phyloP scores from a whole-genome alignment of 2,113 vertebrate species.

The Paraplagusia blochii region DNA sequence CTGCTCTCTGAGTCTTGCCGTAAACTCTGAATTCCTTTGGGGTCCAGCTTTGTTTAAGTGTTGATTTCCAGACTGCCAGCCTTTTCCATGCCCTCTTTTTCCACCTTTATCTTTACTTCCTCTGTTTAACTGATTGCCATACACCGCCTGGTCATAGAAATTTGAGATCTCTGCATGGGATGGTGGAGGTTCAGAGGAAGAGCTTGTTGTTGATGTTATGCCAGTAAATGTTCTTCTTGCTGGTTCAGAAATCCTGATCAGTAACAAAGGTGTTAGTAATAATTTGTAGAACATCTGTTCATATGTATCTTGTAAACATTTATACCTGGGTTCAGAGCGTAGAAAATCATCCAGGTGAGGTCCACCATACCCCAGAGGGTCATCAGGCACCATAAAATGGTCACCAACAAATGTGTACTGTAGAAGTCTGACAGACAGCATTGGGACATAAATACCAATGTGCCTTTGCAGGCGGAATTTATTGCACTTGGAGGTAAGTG shows the following conservation, averaged over 20 bases:
- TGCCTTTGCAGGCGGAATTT: too few species aligned
- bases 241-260: conserved; percentile 46
- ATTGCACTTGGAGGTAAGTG: too few species aligned
- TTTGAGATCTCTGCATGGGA: conserved; percentile 66
- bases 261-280: background rate
- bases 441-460: too few species aligned
- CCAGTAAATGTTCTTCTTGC: conserved; percentile 66
- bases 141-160: too few species aligned
- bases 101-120: background rate
- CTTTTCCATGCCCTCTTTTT: conserved; percentile 2
- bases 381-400: conserved; percentile 89
- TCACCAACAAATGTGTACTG: conserved; percentile 87
- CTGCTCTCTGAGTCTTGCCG: conserved; percentile 68
- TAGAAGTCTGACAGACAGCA: conserved; percentile 72
- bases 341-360: conserved; percentile 84
- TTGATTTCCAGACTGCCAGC: background rate
- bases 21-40: conserved; percentile 60
- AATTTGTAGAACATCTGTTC: background rate
- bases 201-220: conserved; percentile 6
- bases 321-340: conserved; percentile 67
- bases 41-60: background rate
- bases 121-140: background rate
- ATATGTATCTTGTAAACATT: background rate
- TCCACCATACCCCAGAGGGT: conserved; percentile 83
- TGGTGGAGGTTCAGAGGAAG: conserved; percentile 13